phyloP scores from a whole-genome alignment of 2,113 vertebrate species.

The Rhynchopsitta pachyrhyncha region DNA sequence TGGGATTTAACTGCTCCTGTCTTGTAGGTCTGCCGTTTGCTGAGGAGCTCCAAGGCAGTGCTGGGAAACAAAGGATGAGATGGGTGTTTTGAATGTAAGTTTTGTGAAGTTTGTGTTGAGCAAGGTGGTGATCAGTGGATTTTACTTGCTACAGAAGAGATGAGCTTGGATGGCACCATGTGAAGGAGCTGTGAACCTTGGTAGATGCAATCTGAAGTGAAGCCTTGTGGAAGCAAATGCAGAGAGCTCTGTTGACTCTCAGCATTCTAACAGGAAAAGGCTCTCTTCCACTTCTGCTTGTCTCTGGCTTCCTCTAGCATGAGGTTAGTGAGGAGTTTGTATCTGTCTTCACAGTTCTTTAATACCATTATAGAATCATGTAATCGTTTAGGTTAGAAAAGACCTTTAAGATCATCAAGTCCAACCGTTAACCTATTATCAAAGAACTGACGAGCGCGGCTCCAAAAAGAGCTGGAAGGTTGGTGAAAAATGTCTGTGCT shows the following conservation, averaged over 20 bases:
- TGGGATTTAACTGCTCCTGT: background rate
- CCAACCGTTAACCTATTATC: background rate
- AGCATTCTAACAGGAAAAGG: background rate
- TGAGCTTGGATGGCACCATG: fast-evolving
- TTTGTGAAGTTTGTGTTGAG: background rate
- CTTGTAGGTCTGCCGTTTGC: background rate
- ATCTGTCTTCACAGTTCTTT: background rate
- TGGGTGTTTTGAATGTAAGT: background rate
- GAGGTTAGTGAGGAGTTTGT: fast-evolving
- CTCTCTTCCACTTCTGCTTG: background rate
- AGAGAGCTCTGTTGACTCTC: background rate
- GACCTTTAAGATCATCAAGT: background rate
- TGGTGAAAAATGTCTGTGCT: background rate
- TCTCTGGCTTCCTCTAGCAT: background rate
- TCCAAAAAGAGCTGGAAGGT: background rate
- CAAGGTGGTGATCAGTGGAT: background rate
- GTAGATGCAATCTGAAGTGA: background rate
- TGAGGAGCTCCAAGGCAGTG: background rate
- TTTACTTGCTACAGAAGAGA: background rate
- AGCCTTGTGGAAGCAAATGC: background rate
- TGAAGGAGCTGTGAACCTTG: background rate
- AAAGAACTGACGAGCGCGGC: background rate
- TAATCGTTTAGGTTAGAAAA: background rate
- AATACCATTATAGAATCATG: background rate
- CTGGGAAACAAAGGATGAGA: background rate